Conservation (phyloP, 1,140 invertebrate species). For the Anoplolepis gracilipes region DNA sequence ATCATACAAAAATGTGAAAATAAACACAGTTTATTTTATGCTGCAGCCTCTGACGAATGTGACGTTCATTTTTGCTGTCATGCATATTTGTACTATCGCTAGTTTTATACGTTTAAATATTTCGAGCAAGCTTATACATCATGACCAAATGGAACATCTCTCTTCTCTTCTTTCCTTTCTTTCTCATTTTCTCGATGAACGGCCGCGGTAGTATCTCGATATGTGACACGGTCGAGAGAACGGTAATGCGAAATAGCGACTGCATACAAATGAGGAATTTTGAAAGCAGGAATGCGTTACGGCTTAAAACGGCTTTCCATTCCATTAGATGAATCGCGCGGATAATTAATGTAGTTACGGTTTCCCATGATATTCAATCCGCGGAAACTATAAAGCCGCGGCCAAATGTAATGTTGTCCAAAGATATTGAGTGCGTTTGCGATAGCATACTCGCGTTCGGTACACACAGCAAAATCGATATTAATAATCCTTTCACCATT, state of each 20-base stretch:
- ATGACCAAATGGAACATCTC: background rate
- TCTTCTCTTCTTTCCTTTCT: background rate
- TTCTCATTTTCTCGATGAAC: slow-evolving; percentile 40
- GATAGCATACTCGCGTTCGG: background rate
- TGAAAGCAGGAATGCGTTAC: slow-evolving; percentile 48
- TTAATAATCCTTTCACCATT: background rate
- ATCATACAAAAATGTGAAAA: background rate
- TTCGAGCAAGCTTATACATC: background rate
- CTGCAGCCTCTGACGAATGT: background rate
- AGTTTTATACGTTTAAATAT: slow-evolving; percentile 36
- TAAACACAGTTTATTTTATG: background rate
- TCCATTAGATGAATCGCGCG: slow-evolving; percentile 56
- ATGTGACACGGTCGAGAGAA: slow-evolving; percentile 51
- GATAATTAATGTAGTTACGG: slow-evolving; percentile 61
- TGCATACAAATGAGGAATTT: slow-evolving; percentile 59
- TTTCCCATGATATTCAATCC: slow-evolving; percentile 58
- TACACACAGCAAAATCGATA: background rate
- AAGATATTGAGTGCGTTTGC: slow-evolving; percentile 26
- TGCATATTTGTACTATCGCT: background rate
- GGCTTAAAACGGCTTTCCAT: slow-evolving; percentile 60
- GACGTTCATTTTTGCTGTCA: slow-evolving; percentile 13
- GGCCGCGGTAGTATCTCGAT: slow-evolving; percentile 51
- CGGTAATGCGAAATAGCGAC: slow-evolving; percentile 46
- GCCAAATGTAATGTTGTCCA: slow-evolving; percentile 38
- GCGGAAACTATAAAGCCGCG: slow-evolving; percentile 48